Evolutionary conservation across 92 coral and sea anemone species (phyloP).

Genomic region (Montipora capitata): DNA sequence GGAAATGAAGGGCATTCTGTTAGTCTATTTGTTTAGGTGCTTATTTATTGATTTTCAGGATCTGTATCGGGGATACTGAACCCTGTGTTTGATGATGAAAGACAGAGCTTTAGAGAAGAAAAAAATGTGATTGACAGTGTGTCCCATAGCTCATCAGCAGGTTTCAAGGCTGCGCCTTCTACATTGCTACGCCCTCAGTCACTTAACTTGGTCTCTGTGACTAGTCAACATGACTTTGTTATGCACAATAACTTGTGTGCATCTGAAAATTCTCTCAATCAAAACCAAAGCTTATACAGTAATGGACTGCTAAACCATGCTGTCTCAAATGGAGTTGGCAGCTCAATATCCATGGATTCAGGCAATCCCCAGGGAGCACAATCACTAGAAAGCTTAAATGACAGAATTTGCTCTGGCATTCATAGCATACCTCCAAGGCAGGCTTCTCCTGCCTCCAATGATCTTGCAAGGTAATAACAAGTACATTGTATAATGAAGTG

Average conservation of each 20-base stretch:
- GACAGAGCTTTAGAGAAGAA: neutral
- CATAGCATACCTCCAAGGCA: neutral
- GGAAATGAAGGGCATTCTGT: too few species aligned
- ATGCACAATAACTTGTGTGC: conserved; percentile 21
- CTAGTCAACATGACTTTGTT: conserved; percentile 7
- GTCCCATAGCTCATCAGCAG: conserved; percentile 4
- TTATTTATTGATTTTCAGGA: conserved; percentile 22
- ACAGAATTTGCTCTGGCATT: conserved; percentile 39
- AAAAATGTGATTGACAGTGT: conserved; percentile 39
- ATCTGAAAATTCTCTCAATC: conserved; percentile 33
- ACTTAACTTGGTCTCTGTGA: conserved; percentile 22
- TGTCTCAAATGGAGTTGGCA: conserved; percentile 51
- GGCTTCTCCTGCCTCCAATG: neutral
- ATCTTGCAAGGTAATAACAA: conserved; percentile 1
- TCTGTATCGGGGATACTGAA: conserved; percentile 77
- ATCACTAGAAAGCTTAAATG: conserved; percentile 76
- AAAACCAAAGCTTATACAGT: conserved; percentile 10
- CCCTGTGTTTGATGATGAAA: conserved; percentile 78
- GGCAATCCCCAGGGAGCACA: conserved; percentile 82
- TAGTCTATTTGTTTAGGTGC: neutral
- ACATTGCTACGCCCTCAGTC: conserved; percentile 37
- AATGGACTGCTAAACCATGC: conserved; percentile 8
- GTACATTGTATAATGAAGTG: neutral
- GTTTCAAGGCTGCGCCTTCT: neutral
- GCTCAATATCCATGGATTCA: conserved; percentile 83